Conservation (phyloP, 2,888 invertebrate species). For the Alviniconcha strummeri region DNA sequence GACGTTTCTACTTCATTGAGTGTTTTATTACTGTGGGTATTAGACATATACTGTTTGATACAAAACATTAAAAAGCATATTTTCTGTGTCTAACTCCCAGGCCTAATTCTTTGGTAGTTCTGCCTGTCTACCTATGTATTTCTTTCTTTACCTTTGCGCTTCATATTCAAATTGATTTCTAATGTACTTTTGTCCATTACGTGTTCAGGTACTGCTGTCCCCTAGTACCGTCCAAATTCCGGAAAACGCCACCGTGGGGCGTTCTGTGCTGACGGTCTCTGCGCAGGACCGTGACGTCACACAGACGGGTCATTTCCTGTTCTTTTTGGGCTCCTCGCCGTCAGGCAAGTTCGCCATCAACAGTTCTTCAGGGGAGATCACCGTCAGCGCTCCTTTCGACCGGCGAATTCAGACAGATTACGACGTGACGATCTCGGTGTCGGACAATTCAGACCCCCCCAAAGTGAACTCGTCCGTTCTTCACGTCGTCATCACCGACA, state of each 20-base stretch:
- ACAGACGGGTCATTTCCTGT: slow-evolving; percentile 43
- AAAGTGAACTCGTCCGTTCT: slow-evolving; percentile 23
- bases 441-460: slow-evolving; percentile 44
- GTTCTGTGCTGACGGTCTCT: slow-evolving; percentile 16
- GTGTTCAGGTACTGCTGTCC: background rate
- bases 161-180: background rate
- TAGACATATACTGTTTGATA: too few relatives aligned
- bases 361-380: slow-evolving; percentile 34
- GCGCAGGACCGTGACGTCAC: slow-evolving; percentile 40
- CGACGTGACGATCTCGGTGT: slow-evolving; percentile 37
- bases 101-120: too few relatives aligned
- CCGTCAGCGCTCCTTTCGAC: slow-evolving; percentile 39
- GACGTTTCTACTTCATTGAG: too few relatives aligned
- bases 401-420: slow-evolving; percentile 32
- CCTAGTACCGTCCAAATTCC: background rate
- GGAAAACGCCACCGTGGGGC: slow-evolving; percentile 26
- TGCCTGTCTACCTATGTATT: too few relatives aligned
- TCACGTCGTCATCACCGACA: slow-evolving; percentile 37
- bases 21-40: too few relatives aligned
- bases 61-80: too few relatives aligned
- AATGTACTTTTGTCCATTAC: background rate
- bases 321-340: slow-evolving; percentile 30
- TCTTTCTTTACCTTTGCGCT: background rate
- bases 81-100: too few relatives aligned
- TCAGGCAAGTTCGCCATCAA: slow-evolving; percentile 45